Conservation (phyloP, 2,888 invertebrate genomes). For the Oligia strigilis region DNA sequence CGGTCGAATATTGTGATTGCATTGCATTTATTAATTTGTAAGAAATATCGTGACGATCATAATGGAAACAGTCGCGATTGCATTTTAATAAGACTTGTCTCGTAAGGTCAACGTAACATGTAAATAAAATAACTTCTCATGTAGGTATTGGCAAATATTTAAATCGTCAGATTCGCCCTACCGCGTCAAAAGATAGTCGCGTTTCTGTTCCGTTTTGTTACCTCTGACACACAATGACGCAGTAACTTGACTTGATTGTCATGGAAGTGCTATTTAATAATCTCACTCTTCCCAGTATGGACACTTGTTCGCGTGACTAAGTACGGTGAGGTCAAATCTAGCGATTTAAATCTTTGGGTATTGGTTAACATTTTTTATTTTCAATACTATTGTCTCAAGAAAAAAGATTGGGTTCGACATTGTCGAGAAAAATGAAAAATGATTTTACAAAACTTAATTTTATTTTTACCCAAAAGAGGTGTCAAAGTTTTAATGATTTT, state of each 20-base stretch:
- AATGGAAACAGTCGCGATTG: slow-evolving; percentile 6
- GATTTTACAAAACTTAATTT: neutral
- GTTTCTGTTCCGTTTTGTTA: neutral
- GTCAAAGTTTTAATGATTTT: slow-evolving; percentile 42
- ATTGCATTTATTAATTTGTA: slow-evolving; percentile 52
- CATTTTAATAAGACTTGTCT: slow-evolving; percentile 41
- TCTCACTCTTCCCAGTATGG: neutral
- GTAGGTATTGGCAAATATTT: neutral
- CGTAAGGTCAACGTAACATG: slow-evolving; percentile 41
- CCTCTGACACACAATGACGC: neutral
- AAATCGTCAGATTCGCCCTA: neutral
- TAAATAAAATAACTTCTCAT: slow-evolving; percentile 36
- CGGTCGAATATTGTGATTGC: slow-evolving; percentile 5
- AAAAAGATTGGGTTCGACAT: neutral
- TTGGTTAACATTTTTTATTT: neutral
- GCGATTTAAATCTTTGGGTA: neutral
- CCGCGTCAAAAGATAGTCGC: no score
- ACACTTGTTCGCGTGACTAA: neutral
- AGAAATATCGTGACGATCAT: slow-evolving; percentile 10
- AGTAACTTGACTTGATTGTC: neutral
- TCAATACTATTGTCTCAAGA: neutral
- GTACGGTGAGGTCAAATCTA: neutral
- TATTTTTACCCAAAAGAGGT: slow-evolving; percentile 8
- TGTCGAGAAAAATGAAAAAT: neutral
- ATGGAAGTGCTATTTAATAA: neutral